These are phyloP conservation scores for Cydia strobilella DNA, from an alignment of 1,140 invertebrate genomes.

Conservation along the genomic window DNA sequence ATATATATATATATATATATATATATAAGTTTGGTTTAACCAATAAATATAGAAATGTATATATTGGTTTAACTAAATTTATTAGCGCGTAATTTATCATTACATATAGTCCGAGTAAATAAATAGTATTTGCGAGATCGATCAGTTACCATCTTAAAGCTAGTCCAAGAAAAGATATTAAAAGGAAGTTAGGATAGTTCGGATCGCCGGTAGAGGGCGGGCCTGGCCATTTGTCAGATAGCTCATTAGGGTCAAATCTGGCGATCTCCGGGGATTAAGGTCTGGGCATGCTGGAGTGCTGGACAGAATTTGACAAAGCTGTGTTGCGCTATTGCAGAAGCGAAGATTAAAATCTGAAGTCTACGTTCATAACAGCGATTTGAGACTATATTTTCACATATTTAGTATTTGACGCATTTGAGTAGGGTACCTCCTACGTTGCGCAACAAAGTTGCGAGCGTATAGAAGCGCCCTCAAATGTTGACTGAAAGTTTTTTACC, in stretches of 20 bases:
- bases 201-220: constrained; percentile 70
- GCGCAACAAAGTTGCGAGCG: too few relatives aligned
- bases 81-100: too few relatives aligned
- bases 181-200: constrained; percentile 58
- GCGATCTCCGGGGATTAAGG: constrained; percentile 66
- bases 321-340: constrained; percentile 33
- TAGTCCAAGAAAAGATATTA: constrained; percentile 37
- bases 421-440: neutral
- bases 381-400: neutral
- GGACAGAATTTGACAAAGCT: constrained; percentile 43
- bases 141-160: neutral
- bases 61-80: too few relatives aligned
- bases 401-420: neutral
- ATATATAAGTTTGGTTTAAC: too few relatives aligned
- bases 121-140: neutral
- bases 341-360: neutral
- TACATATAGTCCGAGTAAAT: neutral
- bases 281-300: constrained; percentile 45
- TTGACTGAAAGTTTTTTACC: too few relatives aligned
- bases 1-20: too few relatives aligned
- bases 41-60: too few relatives aligned
- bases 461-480: neutral
- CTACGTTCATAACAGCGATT: neutral
- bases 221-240: constrained; percentile 60
- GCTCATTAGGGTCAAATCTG: constrained; percentile 68